Percentiles rank a stretch among this genome's conserved stretches.
phyloP scores from a whole-genome alignment of 2,113 vertebrate species.

The Eublepharis macularius region DNA sequence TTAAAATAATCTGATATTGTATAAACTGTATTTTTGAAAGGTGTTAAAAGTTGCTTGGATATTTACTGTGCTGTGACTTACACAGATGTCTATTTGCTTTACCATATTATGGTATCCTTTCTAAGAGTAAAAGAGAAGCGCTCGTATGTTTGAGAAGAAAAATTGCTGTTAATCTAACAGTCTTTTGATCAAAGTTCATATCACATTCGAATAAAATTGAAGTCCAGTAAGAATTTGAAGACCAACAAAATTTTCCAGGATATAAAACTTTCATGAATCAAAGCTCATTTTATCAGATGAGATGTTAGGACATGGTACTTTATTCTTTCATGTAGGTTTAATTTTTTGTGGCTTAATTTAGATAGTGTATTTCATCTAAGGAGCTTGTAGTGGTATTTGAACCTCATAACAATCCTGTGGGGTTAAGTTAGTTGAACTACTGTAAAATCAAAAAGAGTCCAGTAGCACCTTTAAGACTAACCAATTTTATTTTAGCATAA shows the following conservation, averaged over 20 bases:
- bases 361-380: background rate
- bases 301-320: too few species aligned
- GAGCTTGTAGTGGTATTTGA: background rate
- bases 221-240: too few species aligned
- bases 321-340: background rate
- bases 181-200: background rate
- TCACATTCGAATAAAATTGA: too few species aligned
- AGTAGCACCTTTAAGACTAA: too few species aligned
- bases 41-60: slow-evolving; percentile 42
- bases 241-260: too few species aligned
- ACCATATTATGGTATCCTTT: background rate
- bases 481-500: too few species aligned
- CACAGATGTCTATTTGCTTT: background rate
- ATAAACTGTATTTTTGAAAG: slow-evolving; percentile 45
- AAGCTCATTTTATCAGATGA: too few species aligned
- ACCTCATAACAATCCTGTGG: background rate
- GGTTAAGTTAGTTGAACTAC: background rate
- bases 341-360: background rate
- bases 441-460: too few species aligned
- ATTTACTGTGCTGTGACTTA: slow-evolving; percentile 46
- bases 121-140: background rate
- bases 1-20: slow-evolving; percentile 32
- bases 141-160: background rate
- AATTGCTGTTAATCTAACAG: background rate
- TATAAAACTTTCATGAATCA: too few species aligned